These are phyloP conservation scores for Sphaerophoria rueppellii DNA, from an alignment of 2,888 invertebrate species.

Conservation along the genomic window DNA sequence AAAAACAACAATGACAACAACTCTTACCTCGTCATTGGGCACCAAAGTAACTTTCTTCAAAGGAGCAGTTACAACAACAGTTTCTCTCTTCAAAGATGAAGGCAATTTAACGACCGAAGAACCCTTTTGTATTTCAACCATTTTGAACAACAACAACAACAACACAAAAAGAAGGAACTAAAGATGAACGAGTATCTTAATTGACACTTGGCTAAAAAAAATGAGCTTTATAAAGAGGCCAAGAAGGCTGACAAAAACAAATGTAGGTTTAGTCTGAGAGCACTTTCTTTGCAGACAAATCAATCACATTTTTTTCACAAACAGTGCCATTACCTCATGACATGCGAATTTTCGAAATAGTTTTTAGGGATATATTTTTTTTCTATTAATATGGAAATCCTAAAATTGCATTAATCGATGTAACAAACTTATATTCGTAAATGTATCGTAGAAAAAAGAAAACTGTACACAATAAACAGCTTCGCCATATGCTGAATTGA, in stretches of 20 bases:
- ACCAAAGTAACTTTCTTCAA: constrained; percentile 82
- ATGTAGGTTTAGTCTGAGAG: constrained; percentile 6
- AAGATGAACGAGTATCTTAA: not conserved
- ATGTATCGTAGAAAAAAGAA: not conserved
- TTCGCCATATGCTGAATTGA: constrained; percentile 62
- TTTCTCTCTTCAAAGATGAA: constrained; percentile 81
- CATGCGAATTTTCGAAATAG: not conserved
- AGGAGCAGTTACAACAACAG: constrained; percentile 81
- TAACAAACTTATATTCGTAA: constrained; percentile 23
- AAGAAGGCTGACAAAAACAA: constrained; percentile 22
- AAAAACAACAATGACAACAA: constrained; percentile 25
- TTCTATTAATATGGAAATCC: not conserved
- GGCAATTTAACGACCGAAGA: constrained; percentile 80
- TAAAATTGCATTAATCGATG: constrained; percentile 48
- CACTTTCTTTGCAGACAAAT: constrained; percentile 53
- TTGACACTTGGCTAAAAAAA: constrained; percentile 24
- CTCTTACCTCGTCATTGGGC: constrained; percentile 82
- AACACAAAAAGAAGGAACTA: not conserved
- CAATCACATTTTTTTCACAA: constrained; percentile 42
- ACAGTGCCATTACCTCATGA: constrained; percentile 38
- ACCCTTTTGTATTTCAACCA: constrained; percentile 82
- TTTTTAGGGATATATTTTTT: not conserved
- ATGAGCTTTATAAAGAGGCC: constrained; percentile 5
- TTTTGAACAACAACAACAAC: constrained; percentile 59
- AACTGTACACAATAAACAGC: constrained; percentile 9